These are phyloP conservation scores for Bellardia pandia DNA, from an alignment of 2,888 invertebrate genomes.

Conservation along the genomic window DNA sequence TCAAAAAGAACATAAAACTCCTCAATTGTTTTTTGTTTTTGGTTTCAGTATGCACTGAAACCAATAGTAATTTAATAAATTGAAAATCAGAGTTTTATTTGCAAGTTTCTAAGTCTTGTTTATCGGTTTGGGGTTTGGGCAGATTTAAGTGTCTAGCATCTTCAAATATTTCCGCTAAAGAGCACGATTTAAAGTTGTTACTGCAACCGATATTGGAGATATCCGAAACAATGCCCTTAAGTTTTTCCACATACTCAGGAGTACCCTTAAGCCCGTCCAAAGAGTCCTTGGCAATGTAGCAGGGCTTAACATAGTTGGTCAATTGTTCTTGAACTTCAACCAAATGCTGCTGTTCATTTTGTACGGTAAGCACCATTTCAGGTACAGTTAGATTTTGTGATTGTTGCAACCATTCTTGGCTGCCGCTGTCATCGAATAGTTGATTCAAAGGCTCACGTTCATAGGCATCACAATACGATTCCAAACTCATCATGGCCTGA, in stretches of 20 bases:
- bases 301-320: no score
- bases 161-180: slow-evolving; percentile 79
- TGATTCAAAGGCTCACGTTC: slow-evolving; percentile 80
- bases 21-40: slow-evolving; percentile 79
- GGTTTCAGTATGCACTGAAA: slow-evolving; percentile 79
- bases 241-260: slow-evolving; percentile 77
- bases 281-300: neutral
- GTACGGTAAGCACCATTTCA: no score
- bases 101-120: slow-evolving; percentile 35
- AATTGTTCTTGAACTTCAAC: no score
- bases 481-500: slow-evolving; percentile 70
- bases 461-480: slow-evolving; percentile 78
- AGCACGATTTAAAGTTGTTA: slow-evolving; percentile 78
- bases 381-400: no score
- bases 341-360: no score
- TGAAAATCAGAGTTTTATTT: neutral
- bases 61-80: slow-evolving; percentile 67
- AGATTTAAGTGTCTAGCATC: slow-evolving; percentile 61
- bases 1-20: slow-evolving; percentile 79
- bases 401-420: no score
- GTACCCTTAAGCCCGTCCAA: slow-evolving; percentile 47
- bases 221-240: slow-evolving; percentile 76
- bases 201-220: slow-evolving; percentile 78
- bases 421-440: slow-evolving; percentile 76
- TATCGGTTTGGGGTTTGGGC: slow-evolving; percentile 43